Evolutionary conservation across 2,113 vertebrate genomes (phyloP).

Genomic region (Orcinus orca): DNA sequence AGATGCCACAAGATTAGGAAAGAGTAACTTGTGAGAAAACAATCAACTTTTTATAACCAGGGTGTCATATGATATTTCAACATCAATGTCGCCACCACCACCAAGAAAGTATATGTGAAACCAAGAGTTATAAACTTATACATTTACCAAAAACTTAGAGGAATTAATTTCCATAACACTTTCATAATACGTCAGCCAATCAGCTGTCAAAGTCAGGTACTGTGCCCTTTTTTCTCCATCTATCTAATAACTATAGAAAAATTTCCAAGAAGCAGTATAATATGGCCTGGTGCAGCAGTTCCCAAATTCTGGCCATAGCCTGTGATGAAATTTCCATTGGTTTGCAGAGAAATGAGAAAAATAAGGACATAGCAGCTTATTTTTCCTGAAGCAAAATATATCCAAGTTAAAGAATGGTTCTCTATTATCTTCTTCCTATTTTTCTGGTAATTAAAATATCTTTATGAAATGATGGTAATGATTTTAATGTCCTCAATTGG

Average conservation of each 20-base stretch:
- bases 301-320: neutral
- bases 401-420: neutral
- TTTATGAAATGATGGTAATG: neutral
- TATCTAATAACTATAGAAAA: neutral
- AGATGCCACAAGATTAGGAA: neutral
- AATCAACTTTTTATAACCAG: neutral
- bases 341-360: neutral
- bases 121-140: neutral
- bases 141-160: neutral
- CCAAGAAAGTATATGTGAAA: neutral
- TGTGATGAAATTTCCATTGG: neutral
- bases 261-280: neutral
- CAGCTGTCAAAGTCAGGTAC: neutral
- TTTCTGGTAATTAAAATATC: neutral
- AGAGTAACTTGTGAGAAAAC: neutral
- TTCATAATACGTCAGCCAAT: neutral
- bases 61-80: neutral
- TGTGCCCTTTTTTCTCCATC: neutral
- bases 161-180: neutral
- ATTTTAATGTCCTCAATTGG: neutral
- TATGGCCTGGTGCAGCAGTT: neutral
- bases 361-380: neutral
- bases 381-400: neutral
- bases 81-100: neutral
- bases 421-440: neutral